Percentiles rank a stretch among this genome's conserved stretches.
Evolutionary conservation across 2,888 invertebrate species (phyloP).

Genomic region (Plebejus argus): DNA sequence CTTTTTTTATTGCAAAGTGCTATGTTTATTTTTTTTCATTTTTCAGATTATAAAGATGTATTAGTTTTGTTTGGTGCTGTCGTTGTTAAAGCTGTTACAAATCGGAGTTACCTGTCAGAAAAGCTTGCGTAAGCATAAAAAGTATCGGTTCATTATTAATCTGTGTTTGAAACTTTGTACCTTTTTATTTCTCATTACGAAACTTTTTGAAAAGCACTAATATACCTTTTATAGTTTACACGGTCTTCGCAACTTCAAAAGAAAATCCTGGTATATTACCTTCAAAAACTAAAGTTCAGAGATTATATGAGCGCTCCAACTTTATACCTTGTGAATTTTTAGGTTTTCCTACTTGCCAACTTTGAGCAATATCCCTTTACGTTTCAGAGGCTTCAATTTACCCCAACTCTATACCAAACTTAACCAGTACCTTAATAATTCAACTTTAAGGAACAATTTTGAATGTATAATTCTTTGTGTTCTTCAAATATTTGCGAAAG

Average conservation of each 20-base stretch:
- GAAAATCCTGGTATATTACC: conserved; percentile 30
- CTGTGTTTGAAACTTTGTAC: neutral
- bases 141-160: too few species aligned
- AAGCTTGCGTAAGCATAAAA: neutral
- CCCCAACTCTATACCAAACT: conserved; percentile 14
- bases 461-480: conserved; percentile 11
- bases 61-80: too few species aligned
- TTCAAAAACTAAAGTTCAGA: conserved; percentile 36
- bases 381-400: conserved; percentile 34
- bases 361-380: conserved; percentile 44
- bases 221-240: conserved; percentile 5
- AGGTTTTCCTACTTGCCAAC: conserved; percentile 45
- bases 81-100: too few species aligned
- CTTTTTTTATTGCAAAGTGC: too few species aligned
- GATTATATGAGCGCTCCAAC: conserved; percentile 38
- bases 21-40: too few species aligned
- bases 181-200: neutral
- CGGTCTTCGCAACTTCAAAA: conserved; percentile 23
- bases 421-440: conserved; percentile 24
- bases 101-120: neutral
- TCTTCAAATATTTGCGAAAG: conserved; percentile 28
- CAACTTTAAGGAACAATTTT: neutral
- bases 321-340: conserved; percentile 46
- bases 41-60: too few species aligned
- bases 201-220: conserved; percentile 12